phyloP scores from a whole-genome alignment of 2,113 vertebrate species.

The Siniperca knerii region DNA sequence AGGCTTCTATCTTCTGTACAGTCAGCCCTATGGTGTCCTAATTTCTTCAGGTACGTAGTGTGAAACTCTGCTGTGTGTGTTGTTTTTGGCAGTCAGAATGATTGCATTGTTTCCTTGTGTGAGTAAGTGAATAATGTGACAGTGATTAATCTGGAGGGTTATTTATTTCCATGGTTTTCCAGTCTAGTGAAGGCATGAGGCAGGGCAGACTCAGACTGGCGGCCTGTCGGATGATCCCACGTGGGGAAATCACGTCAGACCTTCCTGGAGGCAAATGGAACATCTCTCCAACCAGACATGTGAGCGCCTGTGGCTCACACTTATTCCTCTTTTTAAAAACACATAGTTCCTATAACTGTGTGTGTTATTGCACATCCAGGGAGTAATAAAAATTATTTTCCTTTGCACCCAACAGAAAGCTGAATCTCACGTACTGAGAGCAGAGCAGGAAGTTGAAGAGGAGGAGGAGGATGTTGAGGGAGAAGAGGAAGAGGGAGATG shows the following conservation, averaged over 20 bases:
- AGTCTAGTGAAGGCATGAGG: slow-evolving; percentile 86
- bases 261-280: slow-evolving; percentile 75
- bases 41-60: background rate
- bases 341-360: background rate
- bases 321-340: slow-evolving; percentile 58
- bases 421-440: slow-evolving; percentile 5
- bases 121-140: slow-evolving; percentile 61
- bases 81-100: slow-evolving; percentile 7
- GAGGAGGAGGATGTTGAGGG: slow-evolving; percentile 13
- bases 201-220: slow-evolving; percentile 88
- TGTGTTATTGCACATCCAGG: background rate
- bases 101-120: slow-evolving; percentile 25
- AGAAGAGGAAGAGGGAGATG: slow-evolving; percentile 23
- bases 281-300: slow-evolving; percentile 71
- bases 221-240: slow-evolving; percentile 79
- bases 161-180: slow-evolving; percentile 63
- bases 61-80: background rate
- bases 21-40: background rate
- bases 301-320: slow-evolving; percentile 47
- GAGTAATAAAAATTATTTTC: slow-evolving; percentile 12
- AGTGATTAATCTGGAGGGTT: slow-evolving; percentile 75
- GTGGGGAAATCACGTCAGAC: slow-evolving; percentile 51
- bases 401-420: slow-evolving; percentile 51
- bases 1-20: background rate
- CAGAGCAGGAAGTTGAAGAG: slow-evolving; percentile 37